Conservation (phyloP, 2,797 vertebrate species). For the Macropodus opercularis region DNA sequence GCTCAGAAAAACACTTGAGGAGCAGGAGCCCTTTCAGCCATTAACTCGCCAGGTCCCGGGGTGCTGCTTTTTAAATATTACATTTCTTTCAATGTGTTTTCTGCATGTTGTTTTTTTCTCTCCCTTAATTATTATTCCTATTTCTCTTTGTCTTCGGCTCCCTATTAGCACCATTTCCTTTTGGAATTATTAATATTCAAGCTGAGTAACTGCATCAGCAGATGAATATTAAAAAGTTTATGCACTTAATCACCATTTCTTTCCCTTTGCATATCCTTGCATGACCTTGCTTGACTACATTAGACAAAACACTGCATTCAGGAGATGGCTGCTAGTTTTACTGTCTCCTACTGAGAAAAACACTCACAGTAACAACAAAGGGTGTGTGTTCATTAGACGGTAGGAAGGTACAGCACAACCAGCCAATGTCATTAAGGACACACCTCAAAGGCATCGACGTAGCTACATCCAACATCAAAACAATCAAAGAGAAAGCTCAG, state of each 20-base stretch:
- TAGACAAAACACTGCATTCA: constrained; percentile 25
- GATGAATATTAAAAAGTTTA: constrained; percentile 45
- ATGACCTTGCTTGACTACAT: constrained; percentile 20
- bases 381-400: constrained; percentile 29
- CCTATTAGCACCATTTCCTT: constrained; percentile 35
- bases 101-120: constrained; percentile 41
- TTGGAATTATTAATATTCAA: constrained; percentile 51
- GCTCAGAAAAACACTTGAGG: constrained; percentile 81
- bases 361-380: constrained; percentile 9
- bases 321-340: constrained; percentile 10
- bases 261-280: constrained; percentile 6
- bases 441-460: constrained; percentile 3
- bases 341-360: constrained; percentile 13
- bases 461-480: neutral
- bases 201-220: constrained; percentile 32
- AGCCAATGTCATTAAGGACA: constrained; percentile 6
- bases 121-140: constrained; percentile 50
- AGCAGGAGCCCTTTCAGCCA: constrained; percentile 75
- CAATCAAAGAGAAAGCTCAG: constrained; percentile 2
- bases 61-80: constrained; percentile 78
- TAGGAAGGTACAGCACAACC: constrained; percentile 4
- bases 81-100: constrained; percentile 62
- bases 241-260: constrained; percentile 17
- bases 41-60: constrained; percentile 81
- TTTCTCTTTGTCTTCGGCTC: constrained; percentile 50